Evolutionary conservation across 1,140 invertebrate species (phyloP).

Genomic region (Calephelis virginiensis): DNA sequence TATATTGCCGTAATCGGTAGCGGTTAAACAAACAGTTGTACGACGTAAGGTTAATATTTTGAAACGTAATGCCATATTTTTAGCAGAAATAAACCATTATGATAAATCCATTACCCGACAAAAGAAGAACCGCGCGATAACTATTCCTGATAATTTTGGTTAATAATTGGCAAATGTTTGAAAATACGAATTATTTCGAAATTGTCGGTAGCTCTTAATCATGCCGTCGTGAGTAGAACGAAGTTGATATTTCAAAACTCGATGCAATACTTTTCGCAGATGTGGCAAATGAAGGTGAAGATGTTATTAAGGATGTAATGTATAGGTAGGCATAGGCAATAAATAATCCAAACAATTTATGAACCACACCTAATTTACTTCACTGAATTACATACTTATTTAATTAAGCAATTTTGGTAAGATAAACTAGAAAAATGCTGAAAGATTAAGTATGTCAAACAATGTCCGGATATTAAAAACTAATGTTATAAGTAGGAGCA

Average conservation of each 20-base stretch:
- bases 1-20: constrained; percentile 43
- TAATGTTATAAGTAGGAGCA: too few species aligned
- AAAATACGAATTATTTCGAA: constrained; percentile 25
- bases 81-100: constrained; percentile 1
- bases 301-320: too few species aligned
- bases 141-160: not conserved
- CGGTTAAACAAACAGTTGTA: constrained; percentile 48
- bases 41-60: constrained; percentile 40
- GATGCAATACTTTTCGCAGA: constrained; percentile 9
- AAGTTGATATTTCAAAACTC: constrained; percentile 36
- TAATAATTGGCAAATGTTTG: not conserved
- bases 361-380: too few species aligned
- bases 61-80: constrained; percentile 9
- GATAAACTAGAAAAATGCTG: too few species aligned
- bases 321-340: too few species aligned
- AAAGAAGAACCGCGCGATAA: too few species aligned
- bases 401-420: too few species aligned
- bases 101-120: too few species aligned
- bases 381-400: too few species aligned
- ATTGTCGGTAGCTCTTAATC: constrained; percentile 53
- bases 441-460: too few species aligned
- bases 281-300: constrained; percentile 9
- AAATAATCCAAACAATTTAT: too few species aligned
- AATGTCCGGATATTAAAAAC: too few species aligned
- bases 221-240: constrained; percentile 42